These are phyloP conservation scores for Pseudomyrmex flavicornis DNA, from an alignment of 1,140 invertebrate species.

Conservation along the genomic window DNA sequence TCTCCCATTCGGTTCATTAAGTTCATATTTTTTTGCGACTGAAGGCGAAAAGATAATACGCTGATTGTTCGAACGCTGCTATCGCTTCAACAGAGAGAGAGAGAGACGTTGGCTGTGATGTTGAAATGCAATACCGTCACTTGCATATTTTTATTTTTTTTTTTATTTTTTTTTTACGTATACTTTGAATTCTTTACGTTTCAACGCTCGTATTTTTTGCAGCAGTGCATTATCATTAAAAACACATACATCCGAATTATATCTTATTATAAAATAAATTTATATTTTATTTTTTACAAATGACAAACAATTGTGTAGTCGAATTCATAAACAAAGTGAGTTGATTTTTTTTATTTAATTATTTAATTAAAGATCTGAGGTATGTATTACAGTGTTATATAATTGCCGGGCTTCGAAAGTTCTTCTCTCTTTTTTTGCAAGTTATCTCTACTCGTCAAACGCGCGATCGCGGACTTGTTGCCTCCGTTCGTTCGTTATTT, in stretches of 20 bases:
- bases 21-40: neutral
- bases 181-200: slow-evolving; percentile 3
- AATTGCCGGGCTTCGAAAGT: too few species aligned
- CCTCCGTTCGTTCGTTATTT: too few species aligned
- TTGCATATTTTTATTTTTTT: neutral
- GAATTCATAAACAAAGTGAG: neutral
- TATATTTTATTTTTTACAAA: neutral
- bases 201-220: neutral
- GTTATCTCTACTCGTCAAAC: too few species aligned
- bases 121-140: neutral
- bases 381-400: too few species aligned
- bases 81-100: neutral
- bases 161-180: neutral
- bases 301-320: neutral
- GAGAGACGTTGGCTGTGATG: neutral
- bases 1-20: slow-evolving; percentile 1
- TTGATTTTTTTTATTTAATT: too few species aligned
- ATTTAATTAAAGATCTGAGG: too few species aligned
- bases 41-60: neutral
- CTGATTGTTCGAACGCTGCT: neutral
- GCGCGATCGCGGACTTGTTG: too few species aligned
- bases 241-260: slow-evolving; percentile 1
- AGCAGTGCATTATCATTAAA: slow-evolving; percentile 1
- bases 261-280: neutral
- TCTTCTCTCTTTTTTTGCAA: too few species aligned